Evolutionary conservation across 2,797 vertebrate species (phyloP).

Genomic region (Liparis tanakae): DNA sequence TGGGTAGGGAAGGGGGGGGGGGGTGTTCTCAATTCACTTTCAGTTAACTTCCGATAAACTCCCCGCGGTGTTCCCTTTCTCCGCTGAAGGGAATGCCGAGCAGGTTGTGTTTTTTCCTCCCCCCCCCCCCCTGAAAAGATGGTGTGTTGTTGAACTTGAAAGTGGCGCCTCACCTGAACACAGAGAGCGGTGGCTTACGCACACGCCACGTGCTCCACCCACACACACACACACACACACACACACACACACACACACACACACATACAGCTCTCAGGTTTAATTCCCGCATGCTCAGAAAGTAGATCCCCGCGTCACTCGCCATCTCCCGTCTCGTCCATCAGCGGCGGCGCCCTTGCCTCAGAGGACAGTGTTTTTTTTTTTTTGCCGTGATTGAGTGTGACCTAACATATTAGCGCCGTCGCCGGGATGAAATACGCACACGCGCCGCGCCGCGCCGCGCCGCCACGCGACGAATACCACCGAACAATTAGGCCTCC

Average conservation of each 20-base stretch:
- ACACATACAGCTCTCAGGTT: no score
- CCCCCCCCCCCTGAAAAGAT: slow-evolving; percentile 7
- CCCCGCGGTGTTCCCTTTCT: slow-evolving; percentile 28
- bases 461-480: slow-evolving; percentile 13
- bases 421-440: slow-evolving; percentile 41
- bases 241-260: no score
- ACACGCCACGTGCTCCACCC: slow-evolving; percentile 17
- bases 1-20: slow-evolving; percentile 5
- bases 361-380: slow-evolving; percentile 57
- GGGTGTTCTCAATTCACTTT: slow-evolving; percentile 47
- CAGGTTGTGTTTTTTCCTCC: slow-evolving; percentile 33
- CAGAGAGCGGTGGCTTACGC: background rate
- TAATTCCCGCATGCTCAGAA: slow-evolving; percentile 40
- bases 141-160: slow-evolving; percentile 31
- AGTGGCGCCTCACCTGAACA: slow-evolving; percentile 32
- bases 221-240: no score
- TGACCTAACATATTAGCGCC: slow-evolving; percentile 50
- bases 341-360: slow-evolving; percentile 50
- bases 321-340: slow-evolving; percentile 57
- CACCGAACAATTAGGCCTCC: slow-evolving; percentile 23
- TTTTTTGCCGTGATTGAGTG: slow-evolving; percentile 58
- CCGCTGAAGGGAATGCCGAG: slow-evolving; percentile 34
- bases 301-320: slow-evolving; percentile 64
- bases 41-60: slow-evolving; percentile 49
- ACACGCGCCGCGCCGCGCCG: slow-evolving; percentile 13